A percentile compares a stretch with the other conserved stretches of the same genome.
Conservation (phyloP, 2,797 vertebrate genomes). For the Lindbergichthys nudifrons region DNA sequence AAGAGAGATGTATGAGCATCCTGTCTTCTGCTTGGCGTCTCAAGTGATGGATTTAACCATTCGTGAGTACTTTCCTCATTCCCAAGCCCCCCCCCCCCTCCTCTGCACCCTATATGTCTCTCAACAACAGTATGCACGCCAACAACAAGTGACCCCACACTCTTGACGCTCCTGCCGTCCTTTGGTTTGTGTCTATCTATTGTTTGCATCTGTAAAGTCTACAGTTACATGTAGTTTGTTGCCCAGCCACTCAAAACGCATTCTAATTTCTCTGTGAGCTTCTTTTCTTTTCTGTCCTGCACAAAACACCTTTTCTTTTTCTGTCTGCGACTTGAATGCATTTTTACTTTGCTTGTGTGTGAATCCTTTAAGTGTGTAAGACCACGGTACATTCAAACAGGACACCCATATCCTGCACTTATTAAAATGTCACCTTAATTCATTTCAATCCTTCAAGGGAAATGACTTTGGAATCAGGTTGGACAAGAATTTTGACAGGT, state of each 20-base stretch:
- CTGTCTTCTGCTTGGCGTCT: slow-evolving; percentile 99
- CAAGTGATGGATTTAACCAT: slow-evolving; percentile 99
- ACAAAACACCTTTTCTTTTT: slow-evolving; percentile 79
- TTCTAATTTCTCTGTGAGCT: slow-evolving; percentile 82
- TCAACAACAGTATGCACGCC: slow-evolving; percentile 47
- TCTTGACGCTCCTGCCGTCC: slow-evolving; percentile 83
- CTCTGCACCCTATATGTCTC: slow-evolving; percentile 81
- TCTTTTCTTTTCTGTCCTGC: slow-evolving; percentile 79
- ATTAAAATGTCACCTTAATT: slow-evolving; percentile 6
- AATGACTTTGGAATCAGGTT: slow-evolving; percentile 4
- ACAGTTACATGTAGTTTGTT: slow-evolving; percentile 56
- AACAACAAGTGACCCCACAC: slow-evolving; percentile 33
- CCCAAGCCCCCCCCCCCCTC: slow-evolving; percentile 82
- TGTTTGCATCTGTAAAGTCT: slow-evolving; percentile 90
- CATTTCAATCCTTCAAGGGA: slow-evolving; percentile 23
- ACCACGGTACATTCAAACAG: slow-evolving; percentile 71
- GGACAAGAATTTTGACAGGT: slow-evolving; percentile 42
- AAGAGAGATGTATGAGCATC: slow-evolving; percentile 99
- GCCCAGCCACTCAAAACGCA: background rate
- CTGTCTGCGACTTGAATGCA: slow-evolving; percentile 98
- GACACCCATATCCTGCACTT: slow-evolving; percentile 15
- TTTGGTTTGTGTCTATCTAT: slow-evolving; percentile 86
- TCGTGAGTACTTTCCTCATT: slow-evolving; percentile 99
- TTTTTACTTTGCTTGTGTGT: slow-evolving; percentile 99
- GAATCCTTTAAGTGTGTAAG: slow-evolving; percentile 85